These are phyloP conservation scores for Gonioctena quinquepunctata DNA, from an alignment of 1,140 invertebrate genomes.

Conservation along the genomic window DNA sequence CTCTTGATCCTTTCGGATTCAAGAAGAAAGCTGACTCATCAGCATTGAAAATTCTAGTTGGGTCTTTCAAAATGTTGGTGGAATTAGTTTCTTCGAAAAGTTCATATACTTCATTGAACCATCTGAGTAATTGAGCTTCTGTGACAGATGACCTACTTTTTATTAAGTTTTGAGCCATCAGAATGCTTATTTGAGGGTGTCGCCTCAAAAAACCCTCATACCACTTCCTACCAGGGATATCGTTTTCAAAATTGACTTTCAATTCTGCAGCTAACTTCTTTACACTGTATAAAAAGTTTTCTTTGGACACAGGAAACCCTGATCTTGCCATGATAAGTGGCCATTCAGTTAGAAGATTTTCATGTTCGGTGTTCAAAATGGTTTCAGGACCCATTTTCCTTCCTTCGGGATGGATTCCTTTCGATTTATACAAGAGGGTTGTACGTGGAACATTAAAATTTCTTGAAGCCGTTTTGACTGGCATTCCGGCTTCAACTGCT, in stretches of 20 bases:
- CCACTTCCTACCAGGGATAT: background rate
- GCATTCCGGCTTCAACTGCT: background rate
- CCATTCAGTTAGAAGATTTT: background rate
- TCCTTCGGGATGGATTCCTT: background rate
- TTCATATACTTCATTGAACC: background rate
- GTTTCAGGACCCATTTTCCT: background rate
- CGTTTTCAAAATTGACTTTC: background rate
- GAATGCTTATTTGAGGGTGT: background rate
- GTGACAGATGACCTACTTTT: background rate
- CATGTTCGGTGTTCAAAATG: background rate
- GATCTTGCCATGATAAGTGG: background rate
- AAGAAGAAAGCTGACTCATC: background rate
- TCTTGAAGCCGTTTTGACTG: background rate
- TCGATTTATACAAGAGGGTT: background rate
- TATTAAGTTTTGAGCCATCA: background rate
- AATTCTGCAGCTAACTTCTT: background rate
- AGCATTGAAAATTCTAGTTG: background rate
- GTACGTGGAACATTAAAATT: background rate
- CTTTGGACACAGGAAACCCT: background rate
- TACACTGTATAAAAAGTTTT: background rate
- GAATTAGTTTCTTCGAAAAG: background rate
- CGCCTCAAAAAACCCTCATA: background rate
- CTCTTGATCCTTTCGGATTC: background rate
- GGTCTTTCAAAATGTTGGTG: background rate
- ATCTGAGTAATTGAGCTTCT: background rate